These are phyloP conservation scores for Drosophila fuyamai DNA, from an alignment of 1,140 invertebrate species.

Conservation along the genomic window DNA sequence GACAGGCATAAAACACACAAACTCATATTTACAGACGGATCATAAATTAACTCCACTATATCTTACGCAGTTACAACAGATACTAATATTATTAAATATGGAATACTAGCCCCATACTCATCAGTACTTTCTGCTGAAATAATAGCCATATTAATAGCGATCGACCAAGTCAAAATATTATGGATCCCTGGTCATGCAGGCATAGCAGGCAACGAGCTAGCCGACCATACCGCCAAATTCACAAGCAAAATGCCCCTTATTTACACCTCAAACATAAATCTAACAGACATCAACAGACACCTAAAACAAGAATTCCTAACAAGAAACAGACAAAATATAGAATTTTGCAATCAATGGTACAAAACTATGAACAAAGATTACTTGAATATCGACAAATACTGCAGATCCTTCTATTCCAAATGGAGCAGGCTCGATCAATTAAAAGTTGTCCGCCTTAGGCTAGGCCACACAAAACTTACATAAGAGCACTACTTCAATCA, in stretches of 20 bases:
- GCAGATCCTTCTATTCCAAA: not conserved
- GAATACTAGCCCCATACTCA: too few relatives aligned
- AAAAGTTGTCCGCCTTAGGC: too few relatives aligned
- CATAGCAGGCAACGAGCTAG: too few relatives aligned
- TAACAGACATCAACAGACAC: constrained; percentile 10
- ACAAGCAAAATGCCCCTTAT: not conserved
- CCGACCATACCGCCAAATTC: not conserved
- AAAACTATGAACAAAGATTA: not conserved
- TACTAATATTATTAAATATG: too few relatives aligned
- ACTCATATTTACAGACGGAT: too few relatives aligned
- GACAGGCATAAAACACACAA: too few relatives aligned
- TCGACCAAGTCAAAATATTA: constrained; percentile 14
- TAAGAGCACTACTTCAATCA: too few relatives aligned
- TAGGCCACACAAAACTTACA: too few relatives aligned
- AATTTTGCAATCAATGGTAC: constrained; percentile 19
- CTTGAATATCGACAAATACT: not conserved
- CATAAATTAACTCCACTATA: too few relatives aligned
- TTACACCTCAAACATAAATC: not conserved
- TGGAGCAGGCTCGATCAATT: too few relatives aligned
- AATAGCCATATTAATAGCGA: constrained; percentile 12
- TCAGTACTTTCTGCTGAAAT: constrained; percentile 4
- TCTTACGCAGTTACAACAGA: too few relatives aligned
- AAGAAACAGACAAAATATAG: constrained; percentile 10
- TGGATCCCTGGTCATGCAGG: too few relatives aligned
- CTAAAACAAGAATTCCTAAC: constrained; percentile 10